phyloP scores from a whole-genome alignment of 2,113 vertebrate genomes.

The Ornithorhynchus anatinus region DNA sequence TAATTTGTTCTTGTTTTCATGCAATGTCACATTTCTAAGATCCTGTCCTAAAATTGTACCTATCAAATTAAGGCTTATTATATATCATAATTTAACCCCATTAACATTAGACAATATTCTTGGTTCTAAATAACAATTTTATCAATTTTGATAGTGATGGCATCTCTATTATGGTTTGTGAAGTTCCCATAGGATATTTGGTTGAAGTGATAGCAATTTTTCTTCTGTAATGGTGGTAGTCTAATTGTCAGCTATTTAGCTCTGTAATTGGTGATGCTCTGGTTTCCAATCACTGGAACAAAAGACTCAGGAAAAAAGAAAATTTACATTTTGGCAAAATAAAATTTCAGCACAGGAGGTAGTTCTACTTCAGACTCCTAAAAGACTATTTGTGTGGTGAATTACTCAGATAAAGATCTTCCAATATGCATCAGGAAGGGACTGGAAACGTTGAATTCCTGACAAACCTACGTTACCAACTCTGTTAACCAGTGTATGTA shows the following conservation, averaged over 20 bases:
- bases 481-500: background rate
- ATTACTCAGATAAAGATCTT: conserved; percentile 13
- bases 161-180: no score
- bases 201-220: no score
- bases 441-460: background rate
- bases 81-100: conserved; percentile 26
- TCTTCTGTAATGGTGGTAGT: no score
- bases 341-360: background rate
- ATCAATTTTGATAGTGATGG: conserved; percentile 47
- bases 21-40: conserved; percentile 49
- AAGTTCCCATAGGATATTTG: no score
- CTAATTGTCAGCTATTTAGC: background rate
- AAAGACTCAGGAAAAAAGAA: background rate
- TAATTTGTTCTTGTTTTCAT: conserved; percentile 38
- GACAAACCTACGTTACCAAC: conserved; percentile 6
- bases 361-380: background rate
- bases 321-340: no score
- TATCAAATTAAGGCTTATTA: conserved; percentile 24
- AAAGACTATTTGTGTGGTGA: conserved; percentile 5
- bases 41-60: conserved; percentile 43
- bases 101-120: conserved; percentile 50
- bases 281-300: background rate
- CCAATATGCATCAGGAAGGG: conserved; percentile 5
- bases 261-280: background rate
- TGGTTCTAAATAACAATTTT: conserved; percentile 31